These are phyloP conservation scores for Octodon degus DNA, from an alignment of 2,113 vertebrate species.

Conservation along the genomic window DNA sequence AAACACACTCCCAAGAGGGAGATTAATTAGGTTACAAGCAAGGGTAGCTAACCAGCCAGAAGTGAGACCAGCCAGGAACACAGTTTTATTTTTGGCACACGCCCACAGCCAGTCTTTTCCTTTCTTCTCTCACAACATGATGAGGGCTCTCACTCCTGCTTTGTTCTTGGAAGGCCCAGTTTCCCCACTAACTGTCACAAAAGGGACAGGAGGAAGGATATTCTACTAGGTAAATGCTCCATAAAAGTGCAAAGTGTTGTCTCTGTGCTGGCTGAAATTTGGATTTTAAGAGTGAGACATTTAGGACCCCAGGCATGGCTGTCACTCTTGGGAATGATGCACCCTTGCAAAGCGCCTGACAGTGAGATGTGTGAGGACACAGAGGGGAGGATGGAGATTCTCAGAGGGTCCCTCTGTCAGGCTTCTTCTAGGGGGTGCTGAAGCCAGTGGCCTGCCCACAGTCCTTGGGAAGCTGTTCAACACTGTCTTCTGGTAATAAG, in stretches of 20 bases:
- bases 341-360: neutral
- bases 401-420: neutral
- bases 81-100: constrained; percentile 11
- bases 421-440: neutral
- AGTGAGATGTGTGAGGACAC: neutral
- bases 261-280: neutral
- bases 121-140: neutral
- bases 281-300: neutral
- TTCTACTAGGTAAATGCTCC: neutral
- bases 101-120: neutral
- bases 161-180: neutral
- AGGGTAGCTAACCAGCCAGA: constrained; percentile 3
- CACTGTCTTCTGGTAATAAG: neutral
- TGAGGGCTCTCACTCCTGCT: neutral
- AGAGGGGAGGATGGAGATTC: neutral
- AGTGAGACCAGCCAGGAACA: neutral
- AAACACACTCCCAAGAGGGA: constrained; percentile 55
- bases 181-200: neutral
- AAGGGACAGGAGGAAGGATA: neutral
- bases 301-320: constrained; percentile 13
- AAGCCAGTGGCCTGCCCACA: neutral
- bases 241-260: neutral
- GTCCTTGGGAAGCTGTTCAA: neutral
- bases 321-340: neutral
- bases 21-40: constrained; percentile 5